phyloP scores from a whole-genome alignment of 2,888 invertebrate genomes.

The Pollenia angustigena region DNA sequence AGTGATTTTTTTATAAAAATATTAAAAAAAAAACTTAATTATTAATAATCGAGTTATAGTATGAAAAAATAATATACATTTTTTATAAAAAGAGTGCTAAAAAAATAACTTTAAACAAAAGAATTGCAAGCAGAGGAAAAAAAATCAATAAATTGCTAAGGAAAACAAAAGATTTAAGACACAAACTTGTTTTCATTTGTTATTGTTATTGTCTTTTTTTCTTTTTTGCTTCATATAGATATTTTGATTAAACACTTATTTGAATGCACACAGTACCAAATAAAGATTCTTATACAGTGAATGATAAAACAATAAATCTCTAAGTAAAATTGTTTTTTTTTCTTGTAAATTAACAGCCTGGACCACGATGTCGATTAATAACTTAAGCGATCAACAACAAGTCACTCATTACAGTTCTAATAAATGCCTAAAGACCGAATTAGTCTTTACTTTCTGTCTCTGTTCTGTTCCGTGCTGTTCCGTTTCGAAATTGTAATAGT shows the following conservation, averaged over 20 bases:
- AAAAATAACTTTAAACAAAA: constrained; percentile 4
- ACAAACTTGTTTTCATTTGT: constrained; percentile 57
- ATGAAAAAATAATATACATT: no score
- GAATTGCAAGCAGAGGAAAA: not conserved
- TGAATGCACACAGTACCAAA: not conserved
- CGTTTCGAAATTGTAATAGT: no score
- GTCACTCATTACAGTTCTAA: no score
- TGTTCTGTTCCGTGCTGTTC: no score
- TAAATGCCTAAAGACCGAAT: no score
- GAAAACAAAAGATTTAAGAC: constrained; percentile 68
- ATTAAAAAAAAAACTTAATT: constrained; percentile 2
- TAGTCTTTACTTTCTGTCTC: no score
- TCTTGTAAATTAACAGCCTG: no score
- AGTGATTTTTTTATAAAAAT: not conserved
- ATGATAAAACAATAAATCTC: not conserved
- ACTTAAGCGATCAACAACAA: no score
- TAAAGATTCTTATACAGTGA: not conserved
- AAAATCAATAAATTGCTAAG: not conserved
- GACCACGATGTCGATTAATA: no score
- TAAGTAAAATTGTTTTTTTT: no score
- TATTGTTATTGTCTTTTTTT: constrained; percentile 16
- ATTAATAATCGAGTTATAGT: not conserved
- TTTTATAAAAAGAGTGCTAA: not conserved
- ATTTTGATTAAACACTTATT: constrained; percentile 6
- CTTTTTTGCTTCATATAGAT: not conserved